phyloP scores from a whole-genome alignment of 2,888 invertebrate species.

The Cecidostiba fungosa region DNA sequence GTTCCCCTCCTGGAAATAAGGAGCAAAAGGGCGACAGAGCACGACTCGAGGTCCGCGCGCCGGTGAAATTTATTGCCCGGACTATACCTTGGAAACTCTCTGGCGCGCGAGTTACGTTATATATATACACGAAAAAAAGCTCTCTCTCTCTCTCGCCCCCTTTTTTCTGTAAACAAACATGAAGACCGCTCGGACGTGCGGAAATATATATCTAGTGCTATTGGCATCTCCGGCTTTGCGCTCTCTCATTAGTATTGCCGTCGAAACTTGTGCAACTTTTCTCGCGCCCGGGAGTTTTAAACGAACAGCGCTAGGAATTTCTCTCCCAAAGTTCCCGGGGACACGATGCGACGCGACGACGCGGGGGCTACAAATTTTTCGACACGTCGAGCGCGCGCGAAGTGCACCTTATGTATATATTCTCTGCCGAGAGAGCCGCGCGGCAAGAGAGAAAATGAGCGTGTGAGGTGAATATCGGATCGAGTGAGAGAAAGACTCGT shows the following conservation, averaged over 20 bases:
- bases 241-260: slow-evolving; percentile 64
- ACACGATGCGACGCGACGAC: slow-evolving; percentile 17
- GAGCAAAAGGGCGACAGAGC: slow-evolving; percentile 68
- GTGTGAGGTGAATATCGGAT: slow-evolving; percentile 63
- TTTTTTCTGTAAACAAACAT: slow-evolving; percentile 50
- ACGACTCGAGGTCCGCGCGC: slow-evolving; percentile 61
- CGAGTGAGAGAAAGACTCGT: slow-evolving; percentile 39
- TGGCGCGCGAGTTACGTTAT: background rate
- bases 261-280: slow-evolving; percentile 60
- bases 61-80: slow-evolving; percentile 70
- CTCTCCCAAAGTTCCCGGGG: slow-evolving; percentile 15
- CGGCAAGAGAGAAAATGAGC: slow-evolving; percentile 56
- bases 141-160: background rate
- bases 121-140: slow-evolving; percentile 30
- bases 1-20: slow-evolving; percentile 61
- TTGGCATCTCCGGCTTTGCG: slow-evolving; percentile 40
- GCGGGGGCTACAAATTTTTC: slow-evolving; percentile 57
- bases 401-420: slow-evolving; percentile 57
- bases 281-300: slow-evolving; percentile 56
- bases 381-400: slow-evolving; percentile 51
- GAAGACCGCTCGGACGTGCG: slow-evolving; percentile 51
- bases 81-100: slow-evolving; percentile 60
- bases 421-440: background rate
- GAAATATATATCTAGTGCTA: slow-evolving; percentile 55
- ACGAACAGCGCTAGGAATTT: slow-evolving; percentile 54